Percentiles rank a stretch among this genome's conserved stretches.
phyloP scores from a whole-genome alignment of 1,140 invertebrate species.

The Andricus grossulariae region DNA sequence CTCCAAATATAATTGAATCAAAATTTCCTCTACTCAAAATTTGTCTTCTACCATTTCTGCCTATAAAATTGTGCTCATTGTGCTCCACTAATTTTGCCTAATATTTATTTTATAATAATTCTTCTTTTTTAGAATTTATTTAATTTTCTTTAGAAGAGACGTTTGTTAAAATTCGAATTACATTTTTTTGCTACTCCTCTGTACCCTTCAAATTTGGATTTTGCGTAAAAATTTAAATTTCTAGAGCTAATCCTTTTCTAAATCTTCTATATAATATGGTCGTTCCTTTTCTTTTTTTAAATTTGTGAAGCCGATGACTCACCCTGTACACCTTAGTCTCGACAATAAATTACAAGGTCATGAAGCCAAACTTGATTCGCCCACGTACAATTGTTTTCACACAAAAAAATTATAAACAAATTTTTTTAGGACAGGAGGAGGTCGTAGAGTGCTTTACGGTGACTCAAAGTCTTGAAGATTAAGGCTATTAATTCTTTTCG shows the following conservation, averaged over 20 bases:
- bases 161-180: too few relatives aligned
- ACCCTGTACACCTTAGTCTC: slow-evolving; percentile 8
- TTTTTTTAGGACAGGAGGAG: background rate
- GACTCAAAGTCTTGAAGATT: background rate
- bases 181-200: background rate
- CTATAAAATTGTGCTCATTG: too few relatives aligned
- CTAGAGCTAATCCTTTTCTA: slow-evolving; percentile 2
- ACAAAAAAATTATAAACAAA: background rate
- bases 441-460: background rate
- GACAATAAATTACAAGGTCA: slow-evolving; percentile 14
- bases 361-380: slow-evolving; percentile 13
- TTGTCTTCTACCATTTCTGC: too few relatives aligned
- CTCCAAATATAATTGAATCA: too few relatives aligned
- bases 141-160: too few relatives aligned
- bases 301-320: background rate
- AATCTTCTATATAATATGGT: background rate
- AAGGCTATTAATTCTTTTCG: background rate
- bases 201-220: background rate
- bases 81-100: too few relatives aligned
- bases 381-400: background rate
- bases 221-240: background rate
- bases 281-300: background rate
- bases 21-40: too few relatives aligned
- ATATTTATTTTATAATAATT: too few relatives aligned
- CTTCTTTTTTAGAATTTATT: too few relatives aligned